Evolutionary conservation across 1,140 invertebrate genomes (phyloP), one percentile per base, ranked within the genome.

Genomic region (Drosophila chauvacae): DNA sequence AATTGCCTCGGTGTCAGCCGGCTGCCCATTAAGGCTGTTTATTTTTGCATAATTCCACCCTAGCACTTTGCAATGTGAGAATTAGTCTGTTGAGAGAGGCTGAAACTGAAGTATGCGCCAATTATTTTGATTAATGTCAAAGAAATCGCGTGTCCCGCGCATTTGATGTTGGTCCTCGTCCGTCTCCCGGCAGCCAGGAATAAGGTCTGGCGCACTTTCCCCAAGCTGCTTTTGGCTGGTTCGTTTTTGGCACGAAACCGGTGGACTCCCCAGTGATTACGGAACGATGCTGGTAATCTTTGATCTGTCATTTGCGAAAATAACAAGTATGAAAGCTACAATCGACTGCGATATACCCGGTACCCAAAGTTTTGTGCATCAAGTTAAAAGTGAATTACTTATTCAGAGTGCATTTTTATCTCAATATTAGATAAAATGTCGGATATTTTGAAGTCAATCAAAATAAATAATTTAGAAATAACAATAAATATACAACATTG

Each of bases 81-180:
- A 88, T 90, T 85, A 77, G 77, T 74, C 77, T 88, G 84, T 74
- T 88, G 84, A 88, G 84, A 80, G 80, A 80, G 73, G 77, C 62
- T 88, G 77, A 80, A 75, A 60, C 72, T 78, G 47, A 69, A 88
- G 80, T 83, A 88, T 88, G 84, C 84, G 84, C 84, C 84, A 88
- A 88, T 88, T 90, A 90, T 90, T 90, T 90, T 90, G 85, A 90
- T 90, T 90, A 90, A 90, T 90, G 85, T 90, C 85, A 90, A 90
- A 90, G 81, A 90, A 90, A 90, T 90, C 78, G 86, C 85, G 78
- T 90, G 86, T 90, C 78, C 81, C 58, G 85, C 48, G 78, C 62
- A 90, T 90, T 90, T 90, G 78, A 85, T 81, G 85, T 90, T 85
- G 63, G 63, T 70, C 61, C 42, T 65, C 60, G n/a, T 47, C 44